Evolutionary conservation across 2,797 vertebrate species (phyloP).

Genomic region (Sarcophilus harrisii): DNA sequence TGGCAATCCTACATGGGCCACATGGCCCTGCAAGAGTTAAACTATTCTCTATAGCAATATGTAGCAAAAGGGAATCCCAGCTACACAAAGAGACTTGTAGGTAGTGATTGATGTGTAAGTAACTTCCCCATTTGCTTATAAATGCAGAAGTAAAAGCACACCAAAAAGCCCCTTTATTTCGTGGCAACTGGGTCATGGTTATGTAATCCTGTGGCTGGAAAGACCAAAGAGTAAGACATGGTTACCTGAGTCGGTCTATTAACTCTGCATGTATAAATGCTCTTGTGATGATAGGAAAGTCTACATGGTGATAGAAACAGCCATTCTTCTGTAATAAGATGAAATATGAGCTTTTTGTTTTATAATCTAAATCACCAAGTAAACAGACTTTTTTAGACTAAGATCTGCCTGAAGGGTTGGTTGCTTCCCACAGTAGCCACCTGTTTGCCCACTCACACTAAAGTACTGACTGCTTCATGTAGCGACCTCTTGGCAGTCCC

Average conservation of each 20-base stretch:
- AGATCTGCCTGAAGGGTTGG: constrained; percentile 4
- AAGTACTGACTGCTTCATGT: not conserved
- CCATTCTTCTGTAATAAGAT: constrained; percentile 18
- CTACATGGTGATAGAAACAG: constrained; percentile 1
- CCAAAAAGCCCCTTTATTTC: not conserved
- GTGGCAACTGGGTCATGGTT: not conserved
- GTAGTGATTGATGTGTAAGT: not conserved
- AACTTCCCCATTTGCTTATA: not conserved
- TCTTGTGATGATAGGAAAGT: not conserved
- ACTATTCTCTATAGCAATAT: no score
- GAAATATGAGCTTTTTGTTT: constrained; percentile 55
- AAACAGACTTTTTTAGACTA: constrained; percentile 31
- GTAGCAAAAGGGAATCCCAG: not conserved
- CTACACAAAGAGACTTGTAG: not conserved
- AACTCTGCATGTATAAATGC: not conserved
- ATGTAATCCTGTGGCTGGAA: not conserved
- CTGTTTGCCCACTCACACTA: not conserved
- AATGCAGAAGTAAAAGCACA: not conserved
- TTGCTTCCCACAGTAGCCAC: constrained; percentile 6
- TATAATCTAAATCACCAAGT: constrained; percentile 9
- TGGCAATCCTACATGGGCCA: not conserved
- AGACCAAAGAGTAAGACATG: not conserved
- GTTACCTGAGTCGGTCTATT: not conserved
- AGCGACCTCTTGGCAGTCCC: no score
- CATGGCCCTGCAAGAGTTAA: not conserved